These are phyloP conservation scores for Pampus argenteus DNA, from an alignment of 2,797 vertebrate genomes.

Conservation along the genomic window DNA sequence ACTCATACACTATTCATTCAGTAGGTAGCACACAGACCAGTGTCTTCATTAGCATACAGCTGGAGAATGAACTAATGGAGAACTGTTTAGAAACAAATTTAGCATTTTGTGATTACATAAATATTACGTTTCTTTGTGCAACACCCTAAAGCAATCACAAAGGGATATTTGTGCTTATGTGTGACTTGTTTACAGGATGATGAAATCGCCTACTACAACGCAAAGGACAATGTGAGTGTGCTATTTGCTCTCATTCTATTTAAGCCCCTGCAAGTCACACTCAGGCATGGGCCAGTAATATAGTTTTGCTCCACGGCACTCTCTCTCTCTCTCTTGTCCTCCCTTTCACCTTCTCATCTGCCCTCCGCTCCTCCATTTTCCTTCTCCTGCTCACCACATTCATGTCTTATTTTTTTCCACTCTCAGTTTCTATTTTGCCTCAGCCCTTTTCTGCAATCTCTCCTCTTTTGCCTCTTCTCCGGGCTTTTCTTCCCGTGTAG, in stretches of 20 bases:
- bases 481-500: conserved; percentile 43
- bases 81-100: conserved; percentile 10
- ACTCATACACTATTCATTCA: conserved; percentile 41
- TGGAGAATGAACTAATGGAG: conserved; percentile 22
- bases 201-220: conserved; percentile 94
- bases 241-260: conserved; percentile 38
- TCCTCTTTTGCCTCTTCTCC: conserved; percentile 44
- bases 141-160: conserved; percentile 12
- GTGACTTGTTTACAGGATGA: conserved; percentile 84
- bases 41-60: conserved; percentile 42
- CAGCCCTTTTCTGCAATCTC: conserved; percentile 43
- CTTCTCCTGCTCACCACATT: conserved; percentile 32
- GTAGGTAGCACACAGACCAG: conserved; percentile 3
- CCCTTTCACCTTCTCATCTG: conserved; percentile 29
- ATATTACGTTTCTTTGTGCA: conserved; percentile 19
- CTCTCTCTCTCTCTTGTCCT: conserved; percentile 23
- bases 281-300: conserved; percentile 30
- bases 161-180: conserved; percentile 42
- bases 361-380: conserved; percentile 29
- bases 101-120: conserved; percentile 29
- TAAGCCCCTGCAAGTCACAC: conserved; percentile 36
- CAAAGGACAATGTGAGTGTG: conserved; percentile 91
- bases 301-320: conserved; percentile 10
- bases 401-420: conserved; percentile 27
- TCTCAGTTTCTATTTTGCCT: background rate